Percentiles rank a stretch among this genome's conserved stretches.
phyloP scores from a whole-genome alignment of 2,113 vertebrate species.

The Nipponia nippon region DNA sequence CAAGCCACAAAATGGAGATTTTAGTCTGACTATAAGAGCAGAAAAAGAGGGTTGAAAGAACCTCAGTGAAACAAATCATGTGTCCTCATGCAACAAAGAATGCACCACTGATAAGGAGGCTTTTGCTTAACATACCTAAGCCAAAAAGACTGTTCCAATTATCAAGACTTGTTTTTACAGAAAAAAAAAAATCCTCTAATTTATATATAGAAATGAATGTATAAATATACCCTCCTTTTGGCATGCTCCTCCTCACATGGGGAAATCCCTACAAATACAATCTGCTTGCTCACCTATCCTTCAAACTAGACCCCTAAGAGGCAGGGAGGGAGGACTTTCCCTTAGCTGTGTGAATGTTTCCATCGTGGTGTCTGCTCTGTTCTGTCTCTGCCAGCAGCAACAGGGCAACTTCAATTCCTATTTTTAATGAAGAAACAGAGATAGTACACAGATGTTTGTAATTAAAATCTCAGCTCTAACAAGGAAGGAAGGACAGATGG shows the following conservation, averaged over 20 bases:
- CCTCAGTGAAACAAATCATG: background rate
- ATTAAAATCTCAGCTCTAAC: conserved; percentile 51
- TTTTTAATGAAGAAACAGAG: conserved; percentile 11
- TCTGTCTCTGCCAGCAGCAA: background rate
- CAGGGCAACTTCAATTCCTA: background rate
- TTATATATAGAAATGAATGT: background rate
- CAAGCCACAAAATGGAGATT: background rate
- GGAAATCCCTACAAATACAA: background rate
- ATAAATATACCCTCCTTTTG: background rate
- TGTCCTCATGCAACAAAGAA: background rate
- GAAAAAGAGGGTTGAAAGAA: background rate
- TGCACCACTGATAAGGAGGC: background rate
- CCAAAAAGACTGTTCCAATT: background rate
- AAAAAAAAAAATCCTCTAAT: background rate
- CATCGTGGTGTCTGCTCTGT: background rate
- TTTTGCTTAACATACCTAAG: background rate
- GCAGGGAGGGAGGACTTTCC: background rate
- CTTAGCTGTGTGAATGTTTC: background rate
- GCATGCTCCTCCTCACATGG: background rate
- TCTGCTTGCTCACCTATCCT: background rate
- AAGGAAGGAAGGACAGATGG: conserved; percentile 49
- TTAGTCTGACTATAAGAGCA: background rate
- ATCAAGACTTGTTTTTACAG: background rate
- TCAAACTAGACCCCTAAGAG: background rate
- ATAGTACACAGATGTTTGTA: conserved; percentile 48